These are phyloP conservation scores for Diachasma alloeum DNA, from an alignment of 1,140 invertebrate species.

Conservation along the genomic window DNA sequence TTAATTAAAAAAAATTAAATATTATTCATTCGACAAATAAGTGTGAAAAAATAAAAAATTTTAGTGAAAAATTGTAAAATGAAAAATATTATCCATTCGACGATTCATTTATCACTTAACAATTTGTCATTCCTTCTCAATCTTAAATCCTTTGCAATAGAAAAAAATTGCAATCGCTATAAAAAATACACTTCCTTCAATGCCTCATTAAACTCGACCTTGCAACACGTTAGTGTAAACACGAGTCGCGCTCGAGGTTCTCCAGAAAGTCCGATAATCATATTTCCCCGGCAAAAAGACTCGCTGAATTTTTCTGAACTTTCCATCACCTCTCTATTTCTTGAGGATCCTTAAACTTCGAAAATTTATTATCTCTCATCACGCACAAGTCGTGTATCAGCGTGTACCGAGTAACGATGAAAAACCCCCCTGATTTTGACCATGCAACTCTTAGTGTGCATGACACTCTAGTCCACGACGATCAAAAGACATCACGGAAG, in stretches of 20 bases:
- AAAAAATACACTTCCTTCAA: background rate
- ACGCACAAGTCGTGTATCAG: background rate
- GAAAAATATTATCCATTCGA: no score
- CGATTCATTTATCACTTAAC: no score
- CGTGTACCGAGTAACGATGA: background rate
- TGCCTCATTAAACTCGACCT: background rate
- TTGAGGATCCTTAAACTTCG: background rate
- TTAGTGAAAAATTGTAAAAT: no score
- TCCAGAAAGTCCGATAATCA: no score
- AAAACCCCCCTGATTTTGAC: background rate
- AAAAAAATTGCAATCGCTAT: no score
- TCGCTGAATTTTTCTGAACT: background rate
- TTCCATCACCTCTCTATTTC: background rate
- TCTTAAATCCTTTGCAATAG: no score
- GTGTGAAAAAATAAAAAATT: no score
- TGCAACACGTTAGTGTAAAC: background rate
- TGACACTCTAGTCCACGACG: background rate
- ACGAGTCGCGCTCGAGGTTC: background rate
- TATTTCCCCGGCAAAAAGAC: no score
- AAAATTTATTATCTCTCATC: background rate
- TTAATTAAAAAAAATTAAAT: no score
- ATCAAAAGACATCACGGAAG: conserved; percentile 9
- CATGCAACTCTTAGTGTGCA: background rate
- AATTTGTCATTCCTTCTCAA: no score
- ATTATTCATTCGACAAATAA: no score